Percentiles rank a stretch among this genome's conserved stretches.
These are phyloP conservation scores for Aphis gossypii DNA, from an alignment of 1,140 invertebrate genomes.

Conservation along the genomic window DNA sequence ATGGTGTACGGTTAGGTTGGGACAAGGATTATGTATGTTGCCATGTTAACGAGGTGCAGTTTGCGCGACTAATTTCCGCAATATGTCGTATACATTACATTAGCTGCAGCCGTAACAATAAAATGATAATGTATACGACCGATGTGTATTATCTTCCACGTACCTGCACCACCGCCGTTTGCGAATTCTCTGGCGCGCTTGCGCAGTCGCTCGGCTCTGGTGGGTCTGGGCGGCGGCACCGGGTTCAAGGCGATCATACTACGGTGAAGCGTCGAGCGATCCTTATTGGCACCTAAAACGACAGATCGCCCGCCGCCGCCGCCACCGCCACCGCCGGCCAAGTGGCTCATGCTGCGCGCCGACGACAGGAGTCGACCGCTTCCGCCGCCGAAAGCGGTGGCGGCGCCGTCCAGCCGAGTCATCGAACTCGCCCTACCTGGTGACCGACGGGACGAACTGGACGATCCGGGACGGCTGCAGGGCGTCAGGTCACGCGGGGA, in stretches of 20 bases:
- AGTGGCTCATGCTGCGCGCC: conserved; percentile 63
- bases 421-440: conserved; percentile 84
- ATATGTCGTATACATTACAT: neutral
- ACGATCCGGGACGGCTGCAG: conserved; percentile 51
- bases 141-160: neutral
- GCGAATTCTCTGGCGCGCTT: conserved; percentile 67
- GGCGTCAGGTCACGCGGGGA: conserved; percentile 70
- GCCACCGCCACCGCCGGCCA: conserved; percentile 60
- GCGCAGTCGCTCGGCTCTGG: conserved; percentile 68
- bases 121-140: neutral
- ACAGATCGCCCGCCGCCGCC: conserved; percentile 52
- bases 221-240: conserved; percentile 66
- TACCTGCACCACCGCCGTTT: conserved; percentile 58
- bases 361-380: conserved; percentile 62
- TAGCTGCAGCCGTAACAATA: neutral
- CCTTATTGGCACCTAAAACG: conserved; percentile 37
- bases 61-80: neutral
- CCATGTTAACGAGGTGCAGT: neutral
- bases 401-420: conserved; percentile 86
- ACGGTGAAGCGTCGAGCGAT: conserved; percentile 61
- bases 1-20: neutral
- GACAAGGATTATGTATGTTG: neutral
- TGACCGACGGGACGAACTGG: conserved; percentile 60
- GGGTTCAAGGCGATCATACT: conserved; percentile 67
- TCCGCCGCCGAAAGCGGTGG: conserved; percentile 60